These are phyloP conservation scores for Edolisoma coerulescens DNA, from an alignment of 2,113 vertebrate species.

Conservation along the genomic window DNA sequence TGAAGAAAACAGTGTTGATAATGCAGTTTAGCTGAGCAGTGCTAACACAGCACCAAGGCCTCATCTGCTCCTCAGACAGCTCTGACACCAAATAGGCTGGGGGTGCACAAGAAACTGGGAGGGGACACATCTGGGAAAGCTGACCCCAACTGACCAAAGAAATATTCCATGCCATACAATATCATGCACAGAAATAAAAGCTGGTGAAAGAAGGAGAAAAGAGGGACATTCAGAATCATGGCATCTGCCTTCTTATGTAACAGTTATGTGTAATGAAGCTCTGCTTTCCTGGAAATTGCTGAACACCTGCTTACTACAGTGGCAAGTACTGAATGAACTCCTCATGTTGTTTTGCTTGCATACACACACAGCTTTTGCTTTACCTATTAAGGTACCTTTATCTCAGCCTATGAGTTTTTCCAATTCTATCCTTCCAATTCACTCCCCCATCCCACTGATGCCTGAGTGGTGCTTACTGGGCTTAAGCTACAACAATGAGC, in stretches of 20 bases:
- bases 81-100: fast-evolving
- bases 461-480: not conserved
- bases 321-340: not conserved
- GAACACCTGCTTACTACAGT: not conserved
- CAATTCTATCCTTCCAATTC: not conserved
- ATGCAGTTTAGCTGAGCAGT: not conserved
- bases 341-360: not conserved
- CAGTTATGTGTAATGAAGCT: fast-evolving
- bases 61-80: not conserved
- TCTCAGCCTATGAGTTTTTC: fast-evolving
- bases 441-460: not conserved
- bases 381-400: not conserved
- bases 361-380: not conserved
- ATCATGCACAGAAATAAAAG: not conserved
- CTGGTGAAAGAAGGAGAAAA: not conserved
- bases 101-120: not conserved
- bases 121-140: not conserved
- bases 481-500: not conserved
- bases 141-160: not conserved
- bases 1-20: not conserved
- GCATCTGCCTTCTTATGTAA: not conserved
- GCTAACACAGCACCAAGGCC: not conserved
- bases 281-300: not conserved
- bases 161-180: not conserved
- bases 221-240: not conserved